phyloP scores from a whole-genome alignment of 2,797 vertebrate species.

The Alexandromys oeconomus region DNA sequence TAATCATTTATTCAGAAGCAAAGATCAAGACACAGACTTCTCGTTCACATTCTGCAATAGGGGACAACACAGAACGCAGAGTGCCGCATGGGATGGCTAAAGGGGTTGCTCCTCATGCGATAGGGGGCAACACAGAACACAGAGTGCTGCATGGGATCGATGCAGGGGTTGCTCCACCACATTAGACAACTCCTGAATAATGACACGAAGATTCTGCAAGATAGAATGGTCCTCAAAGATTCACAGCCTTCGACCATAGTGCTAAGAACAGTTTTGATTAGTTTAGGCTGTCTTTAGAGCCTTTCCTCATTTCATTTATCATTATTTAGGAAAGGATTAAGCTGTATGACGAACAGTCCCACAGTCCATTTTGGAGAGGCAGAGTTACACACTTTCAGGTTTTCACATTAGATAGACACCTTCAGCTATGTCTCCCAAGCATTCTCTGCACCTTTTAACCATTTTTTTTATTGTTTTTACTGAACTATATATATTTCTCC shows the following conservation, averaged over 20 bases:
- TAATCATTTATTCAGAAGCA: too few relatives aligned
- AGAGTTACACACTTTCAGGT: neutral
- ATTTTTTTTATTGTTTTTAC: too few relatives aligned
- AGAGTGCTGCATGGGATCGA: fast-evolving
- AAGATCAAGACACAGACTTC: neutral
- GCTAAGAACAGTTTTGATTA: neutral
- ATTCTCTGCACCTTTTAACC: neutral
- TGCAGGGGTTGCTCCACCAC: neutral
- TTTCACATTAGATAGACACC: neutral
- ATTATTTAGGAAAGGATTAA: neutral
- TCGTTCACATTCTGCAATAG: neutral
- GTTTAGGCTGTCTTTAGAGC: neutral
- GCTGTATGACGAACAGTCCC: neutral
- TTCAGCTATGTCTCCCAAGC: neutral
- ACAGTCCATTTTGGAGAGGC: neutral
- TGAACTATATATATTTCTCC: too few relatives aligned
- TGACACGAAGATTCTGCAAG: neutral
- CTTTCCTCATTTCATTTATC: neutral
- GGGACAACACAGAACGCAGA: fast-evolving
- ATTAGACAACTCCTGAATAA: neutral
- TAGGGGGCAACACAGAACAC: neutral
- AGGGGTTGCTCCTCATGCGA: neutral
- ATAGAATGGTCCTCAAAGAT: neutral
- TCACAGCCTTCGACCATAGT: neutral
- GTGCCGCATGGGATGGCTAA: fast-evolving